Conservation (phyloP, 2,113 vertebrate genomes). For the Hypanus sabinus region DNA sequence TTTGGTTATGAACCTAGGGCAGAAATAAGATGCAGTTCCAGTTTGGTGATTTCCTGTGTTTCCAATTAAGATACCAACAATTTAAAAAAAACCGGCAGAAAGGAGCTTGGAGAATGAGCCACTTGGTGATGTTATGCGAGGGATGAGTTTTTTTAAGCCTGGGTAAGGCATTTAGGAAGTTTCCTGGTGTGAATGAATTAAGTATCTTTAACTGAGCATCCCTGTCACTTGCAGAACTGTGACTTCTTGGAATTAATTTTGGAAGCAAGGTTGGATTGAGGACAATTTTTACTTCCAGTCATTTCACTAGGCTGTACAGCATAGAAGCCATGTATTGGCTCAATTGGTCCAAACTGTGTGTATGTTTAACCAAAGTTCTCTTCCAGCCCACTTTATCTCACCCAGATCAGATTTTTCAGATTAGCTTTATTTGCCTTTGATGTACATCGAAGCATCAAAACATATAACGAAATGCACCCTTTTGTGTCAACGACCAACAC, state of each 20-base stretch:
- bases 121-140: neutral
- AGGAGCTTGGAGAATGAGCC: neutral
- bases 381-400: neutral
- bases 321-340: neutral
- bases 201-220: neutral
- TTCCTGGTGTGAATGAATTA: neutral
- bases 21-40: neutral
- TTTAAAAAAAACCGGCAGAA: neutral
- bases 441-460: no score
- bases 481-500: no score
- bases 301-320: neutral
- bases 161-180: neutral
- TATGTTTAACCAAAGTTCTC: neutral
- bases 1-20: neutral
- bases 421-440: no score
- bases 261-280: neutral
- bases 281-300: neutral
- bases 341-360: neutral
- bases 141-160: neutral
- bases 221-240: neutral
- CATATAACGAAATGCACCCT: no score
- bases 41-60: neutral
- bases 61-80: neutral
- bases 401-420: neutral
- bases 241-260: neutral